These are phyloP conservation scores for Turritopsis rubra DNA, from an alignment of 30 jellyfish, hydroid and myxozoan species.

Conservation along the genomic window DNA sequence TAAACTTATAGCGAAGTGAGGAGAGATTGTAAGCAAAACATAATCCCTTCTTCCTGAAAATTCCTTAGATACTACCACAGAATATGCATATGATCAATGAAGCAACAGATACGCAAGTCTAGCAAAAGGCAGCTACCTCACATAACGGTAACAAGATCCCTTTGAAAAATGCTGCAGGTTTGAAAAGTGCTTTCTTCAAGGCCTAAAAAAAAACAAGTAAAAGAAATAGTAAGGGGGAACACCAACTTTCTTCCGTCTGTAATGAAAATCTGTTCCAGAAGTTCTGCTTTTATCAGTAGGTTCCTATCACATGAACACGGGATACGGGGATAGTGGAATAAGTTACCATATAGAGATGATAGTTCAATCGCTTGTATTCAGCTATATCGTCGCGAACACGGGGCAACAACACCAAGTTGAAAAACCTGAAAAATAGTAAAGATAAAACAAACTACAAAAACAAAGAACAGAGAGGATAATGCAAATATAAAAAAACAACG, in stretches of 20 bases:
- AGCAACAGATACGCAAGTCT: no score
- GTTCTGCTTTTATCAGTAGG: no score
- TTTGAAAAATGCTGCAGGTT: conserved; percentile 96
- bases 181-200: conserved; percentile 64
- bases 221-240: no score
- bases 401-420: conserved; percentile 72
- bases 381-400: conserved; percentile 94
- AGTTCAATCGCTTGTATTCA: conserved; percentile 73
- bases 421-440: conserved; percentile 39
- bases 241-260: no score
- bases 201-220: conserved; percentile 44
- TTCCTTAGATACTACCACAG: no score
- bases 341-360: conserved; percentile 75
- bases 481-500: background rate
- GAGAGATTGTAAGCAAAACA: no score
- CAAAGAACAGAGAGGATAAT: background rate
- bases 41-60: no score
- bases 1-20: no score
- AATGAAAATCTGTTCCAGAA: no score
- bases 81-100: no score
- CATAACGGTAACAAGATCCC: conserved; percentile 91
- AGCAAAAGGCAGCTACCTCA: conserved; percentile 49
- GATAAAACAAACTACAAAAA: background rate
- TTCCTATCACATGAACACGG: no score
- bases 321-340: no score